Conservation (phyloP, 1,140 invertebrate genomes). For the Olivierus martensii region DNA sequence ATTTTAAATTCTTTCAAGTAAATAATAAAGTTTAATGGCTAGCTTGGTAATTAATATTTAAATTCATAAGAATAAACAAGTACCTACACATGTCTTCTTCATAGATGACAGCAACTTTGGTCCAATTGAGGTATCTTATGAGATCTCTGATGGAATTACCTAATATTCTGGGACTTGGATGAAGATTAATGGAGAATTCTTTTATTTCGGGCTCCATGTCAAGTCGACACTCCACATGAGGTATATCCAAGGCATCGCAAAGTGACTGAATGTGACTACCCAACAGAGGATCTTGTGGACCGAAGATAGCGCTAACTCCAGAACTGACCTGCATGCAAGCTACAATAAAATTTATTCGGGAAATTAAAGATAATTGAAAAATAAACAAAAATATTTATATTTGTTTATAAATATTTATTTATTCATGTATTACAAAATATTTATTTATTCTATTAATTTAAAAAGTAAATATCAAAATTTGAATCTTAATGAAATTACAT, state of each 20-base stretch:
- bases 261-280: conserved; percentile 77
- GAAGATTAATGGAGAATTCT: conserved; percentile 77
- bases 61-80: conserved; percentile 8
- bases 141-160: conserved; percentile 74
- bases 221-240: conserved; percentile 63
- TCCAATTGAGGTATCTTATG: conserved; percentile 82
- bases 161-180: conserved; percentile 67
- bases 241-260: conserved; percentile 72
- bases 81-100: conserved; percentile 68
- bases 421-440: too few relatives aligned
- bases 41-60: too few relatives aligned
- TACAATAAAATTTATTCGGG: too few relatives aligned
- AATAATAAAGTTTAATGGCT: too few relatives aligned
- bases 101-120: conserved; percentile 80
- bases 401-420: too few relatives aligned
- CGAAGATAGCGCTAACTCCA: conserved; percentile 78
- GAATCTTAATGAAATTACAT: too few relatives aligned
- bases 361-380: conserved; percentile 6
- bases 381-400: too few relatives aligned
- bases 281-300: conserved; percentile 63
- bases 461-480: too few relatives aligned
- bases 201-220: conserved; percentile 34
- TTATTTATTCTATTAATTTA: too few relatives aligned
- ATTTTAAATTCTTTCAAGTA: too few relatives aligned
- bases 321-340: conserved; percentile 72